A percentile compares a stretch with the other conserved stretches of the same genome.
Evolutionary conservation across 2,888 invertebrate species (phyloP).

Genomic region (Parochlus steinenii): DNA sequence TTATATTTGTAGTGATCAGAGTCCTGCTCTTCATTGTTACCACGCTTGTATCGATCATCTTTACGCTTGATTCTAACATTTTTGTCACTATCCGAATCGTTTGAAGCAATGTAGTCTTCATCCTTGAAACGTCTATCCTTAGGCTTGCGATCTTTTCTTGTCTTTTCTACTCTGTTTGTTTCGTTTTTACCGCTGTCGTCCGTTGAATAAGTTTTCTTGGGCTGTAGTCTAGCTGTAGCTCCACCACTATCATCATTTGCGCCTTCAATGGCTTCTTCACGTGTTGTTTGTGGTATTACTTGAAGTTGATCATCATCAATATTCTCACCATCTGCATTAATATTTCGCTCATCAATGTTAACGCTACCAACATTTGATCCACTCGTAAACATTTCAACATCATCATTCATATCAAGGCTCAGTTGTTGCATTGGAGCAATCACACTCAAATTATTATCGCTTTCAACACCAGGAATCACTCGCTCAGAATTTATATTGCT

Average conservation of each 20-base stretch:
- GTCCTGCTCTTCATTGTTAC: constrained; percentile 11
- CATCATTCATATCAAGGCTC: no score
- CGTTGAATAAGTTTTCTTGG: constrained; percentile 14
- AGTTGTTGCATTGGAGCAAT: constrained; percentile 19
- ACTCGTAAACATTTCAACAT: constrained; percentile 24
- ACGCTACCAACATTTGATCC: constrained; percentile 22
- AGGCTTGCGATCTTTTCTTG: constrained; percentile 20
- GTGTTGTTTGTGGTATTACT: constrained; percentile 23
- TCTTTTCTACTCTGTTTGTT: constrained; percentile 19
- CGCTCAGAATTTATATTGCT: constrained; percentile 23
- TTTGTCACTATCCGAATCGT: constrained; percentile 7
- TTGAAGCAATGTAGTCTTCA: constrained; percentile 9
- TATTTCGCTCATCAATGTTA: constrained; percentile 16
- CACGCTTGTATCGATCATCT: constrained; percentile 5
- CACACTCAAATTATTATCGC: constrained; percentile 22
- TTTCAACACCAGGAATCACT: constrained; percentile 40
- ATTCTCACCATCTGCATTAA: constrained; percentile 10
- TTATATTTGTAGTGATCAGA: no score
- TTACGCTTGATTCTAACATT: background rate
- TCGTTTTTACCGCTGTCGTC: constrained; percentile 19
- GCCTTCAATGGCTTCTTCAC: constrained; percentile 41
- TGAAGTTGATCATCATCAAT: background rate
- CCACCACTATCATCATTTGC: constrained; percentile 34
- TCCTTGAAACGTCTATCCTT: no score
- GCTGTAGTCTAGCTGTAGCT: constrained; percentile 23